Base-by-base conservation (phyloP, 1,140 invertebrate species). In the Apis laboriosa region DNA sequence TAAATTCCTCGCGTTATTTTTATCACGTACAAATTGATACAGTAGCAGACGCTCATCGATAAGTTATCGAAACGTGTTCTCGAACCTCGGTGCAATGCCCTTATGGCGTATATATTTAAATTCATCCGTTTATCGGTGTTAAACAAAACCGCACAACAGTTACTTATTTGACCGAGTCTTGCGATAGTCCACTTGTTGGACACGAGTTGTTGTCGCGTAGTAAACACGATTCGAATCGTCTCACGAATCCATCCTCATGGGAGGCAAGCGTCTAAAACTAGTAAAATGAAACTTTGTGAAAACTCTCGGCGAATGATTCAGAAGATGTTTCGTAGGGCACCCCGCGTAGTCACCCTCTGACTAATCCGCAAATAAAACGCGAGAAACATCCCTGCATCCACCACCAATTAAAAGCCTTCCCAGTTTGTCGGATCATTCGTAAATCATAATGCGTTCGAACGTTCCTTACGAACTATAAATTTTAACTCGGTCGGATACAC, bases 301-400 rank as follows among this genome's bases (percentile, higher is more conserved):
- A 43, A 34, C 56, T 56, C 72, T 9, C n/a, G 28, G 43, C 53
- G 77, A 84, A 68, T 84, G 78, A 84, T 81, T 84, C 83, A 84
- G 73, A 82, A 84, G 83, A 80, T 81, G 78, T 84, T 24, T 81
- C 72, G 78, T 66, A 84, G 83, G 83, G 64, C 78, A 80, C 66
- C 67, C 83, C 83, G 51, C 58, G 72, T 76, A 81, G 83, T 82
- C 83, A 84, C 66, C 79, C 51, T 84, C 79, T 80, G 83, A 84
- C 64, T 84, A 84, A 84, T 84, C 66, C 66, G 24, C 72, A 76
- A 84, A 81, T 51, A 72, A 71, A 84, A 56, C 56, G 17, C 63
- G 60, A 71, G 83, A 58, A 71, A 75, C 56, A 51, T 58, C 68
- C 34, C 63, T 9, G 24, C n/a, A n/a, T 56, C 24, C 28, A 51